These are phyloP conservation scores for Pollimyrus isidori DNA, from an alignment of 2,113 vertebrate species.

Conservation along the genomic window DNA sequence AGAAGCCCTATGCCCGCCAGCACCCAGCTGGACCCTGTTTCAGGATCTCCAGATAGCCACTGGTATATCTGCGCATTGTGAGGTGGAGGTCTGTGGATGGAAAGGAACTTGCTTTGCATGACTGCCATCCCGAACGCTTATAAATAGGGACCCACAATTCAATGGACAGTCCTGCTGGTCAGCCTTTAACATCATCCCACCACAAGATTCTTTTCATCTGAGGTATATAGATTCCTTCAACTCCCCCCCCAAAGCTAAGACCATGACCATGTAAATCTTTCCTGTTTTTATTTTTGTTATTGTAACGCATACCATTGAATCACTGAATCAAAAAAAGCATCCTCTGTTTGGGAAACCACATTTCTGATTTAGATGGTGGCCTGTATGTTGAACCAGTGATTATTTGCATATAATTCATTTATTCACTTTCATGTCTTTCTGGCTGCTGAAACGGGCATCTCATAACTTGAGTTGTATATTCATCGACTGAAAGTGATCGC, in stretches of 20 bases:
- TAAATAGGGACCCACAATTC: conserved; percentile 32
- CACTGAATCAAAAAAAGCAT: neutral
- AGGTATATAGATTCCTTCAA: neutral
- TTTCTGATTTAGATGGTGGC: neutral
- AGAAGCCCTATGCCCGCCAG: neutral
- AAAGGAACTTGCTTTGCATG: conserved; percentile 29
- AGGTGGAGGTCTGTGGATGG: neutral
- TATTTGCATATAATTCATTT: conserved; percentile 2
- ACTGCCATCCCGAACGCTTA: conserved; percentile 41
- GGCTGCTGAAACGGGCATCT: neutral
- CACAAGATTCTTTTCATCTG: neutral
- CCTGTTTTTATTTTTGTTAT: neutral
- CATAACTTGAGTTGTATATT: neutral
- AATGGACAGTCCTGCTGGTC: neutral
- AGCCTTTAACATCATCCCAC: conserved; percentile 3
- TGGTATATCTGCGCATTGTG: conserved; percentile 43
- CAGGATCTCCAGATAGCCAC: conserved; percentile 41
- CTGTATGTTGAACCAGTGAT: neutral
- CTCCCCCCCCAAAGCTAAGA: neutral
- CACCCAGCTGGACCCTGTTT: conserved; percentile 27
- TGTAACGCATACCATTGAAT: neutral
- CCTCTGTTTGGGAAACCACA: neutral
- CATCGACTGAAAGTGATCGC: neutral
- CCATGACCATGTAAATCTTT: neutral
- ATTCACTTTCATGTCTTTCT: neutral